Base-by-base conservation (phyloP, 2,888 invertebrate genomes). In the Charanyca ferruginea region DNA sequence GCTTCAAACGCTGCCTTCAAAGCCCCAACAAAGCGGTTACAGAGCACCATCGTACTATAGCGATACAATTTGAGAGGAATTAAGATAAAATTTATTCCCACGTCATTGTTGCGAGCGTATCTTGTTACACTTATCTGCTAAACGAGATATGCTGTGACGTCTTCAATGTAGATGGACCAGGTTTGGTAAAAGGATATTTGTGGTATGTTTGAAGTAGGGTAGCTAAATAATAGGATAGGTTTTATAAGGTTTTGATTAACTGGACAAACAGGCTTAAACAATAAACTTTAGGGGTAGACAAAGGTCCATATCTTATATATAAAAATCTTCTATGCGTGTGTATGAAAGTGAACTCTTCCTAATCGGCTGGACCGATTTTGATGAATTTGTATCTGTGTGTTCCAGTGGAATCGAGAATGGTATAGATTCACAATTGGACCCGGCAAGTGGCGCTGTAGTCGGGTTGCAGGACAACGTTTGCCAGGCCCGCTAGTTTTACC, bases 31-130 rank as follows among this genome's bases (percentile, higher is more conserved):
- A 66, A 80, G 83, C 72, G 83, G 81, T 80, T 82, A 51, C 72
- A 60, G 44, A 60, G 62, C 60, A 55, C 67, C 67, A 54, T 66
- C 58, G 55, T 52, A 72, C 70, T 28, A 60, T 48, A 60, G 53
- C 25, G 66, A 58, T 75, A 81, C 83, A 77, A 77, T 81, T 81
- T 83, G 80, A 81, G 61, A 59, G 47, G 78, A 77, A 83, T 83
- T 81, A 78, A 83, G 81, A 83, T 82, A 80, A 63, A 75, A 83
- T 81, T 75, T 83, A 81, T 81, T 80, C 53, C 22, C 61, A 73
- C 72, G 63, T 80, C 83, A 82, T 82, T 82, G 77, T 81, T 72
- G 57, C 60, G 35, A 55, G 55, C 66, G 64, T 72, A 77, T 82
- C 80, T 73, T 64, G 68, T 64, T 62, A 73, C 64, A 65, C 65